Conservation (phyloP, 2,113 vertebrate genomes). For the Pangasianodon hypophthalmus region DNA sequence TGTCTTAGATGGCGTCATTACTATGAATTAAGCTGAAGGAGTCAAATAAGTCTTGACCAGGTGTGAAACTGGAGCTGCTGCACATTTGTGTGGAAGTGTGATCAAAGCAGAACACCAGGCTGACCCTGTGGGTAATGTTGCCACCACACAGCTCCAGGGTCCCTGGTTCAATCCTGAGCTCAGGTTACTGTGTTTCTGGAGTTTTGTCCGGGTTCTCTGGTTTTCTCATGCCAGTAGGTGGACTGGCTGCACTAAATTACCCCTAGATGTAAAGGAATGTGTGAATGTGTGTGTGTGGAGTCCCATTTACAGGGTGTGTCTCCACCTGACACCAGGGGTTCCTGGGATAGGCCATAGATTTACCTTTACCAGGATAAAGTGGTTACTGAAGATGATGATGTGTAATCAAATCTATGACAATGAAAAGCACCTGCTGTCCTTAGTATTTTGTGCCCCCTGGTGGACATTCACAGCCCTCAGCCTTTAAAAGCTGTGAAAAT, state of each 20-base stretch:
- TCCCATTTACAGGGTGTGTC: not conserved
- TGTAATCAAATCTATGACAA: not conserved
- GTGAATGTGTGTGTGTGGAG: not conserved
- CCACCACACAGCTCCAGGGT: not conserved
- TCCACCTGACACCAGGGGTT: not conserved
- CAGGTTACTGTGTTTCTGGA: not conserved
- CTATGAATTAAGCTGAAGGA: not conserved
- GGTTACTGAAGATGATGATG: not conserved
- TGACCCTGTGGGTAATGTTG: not conserved
- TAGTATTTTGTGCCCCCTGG: conserved; percentile 2
- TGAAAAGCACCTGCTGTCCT: not conserved
- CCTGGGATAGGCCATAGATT: not conserved
- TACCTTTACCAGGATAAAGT: not conserved
- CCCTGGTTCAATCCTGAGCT: not conserved
- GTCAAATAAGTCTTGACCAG: not conserved
- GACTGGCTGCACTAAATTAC: not conserved
- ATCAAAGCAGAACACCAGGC: not conserved
- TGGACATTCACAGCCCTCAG: not conserved
- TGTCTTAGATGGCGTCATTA: not conserved
- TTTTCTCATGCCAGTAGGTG: not conserved
- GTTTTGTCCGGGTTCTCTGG: not conserved
- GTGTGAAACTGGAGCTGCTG: not conserved
- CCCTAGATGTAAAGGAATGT: not conserved
- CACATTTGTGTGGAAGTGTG: not conserved
- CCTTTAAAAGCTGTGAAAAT: not conserved